phyloP scores from a whole-genome alignment of 2,888 invertebrate genomes.

The Acanthacorydalis orientalis region DNA sequence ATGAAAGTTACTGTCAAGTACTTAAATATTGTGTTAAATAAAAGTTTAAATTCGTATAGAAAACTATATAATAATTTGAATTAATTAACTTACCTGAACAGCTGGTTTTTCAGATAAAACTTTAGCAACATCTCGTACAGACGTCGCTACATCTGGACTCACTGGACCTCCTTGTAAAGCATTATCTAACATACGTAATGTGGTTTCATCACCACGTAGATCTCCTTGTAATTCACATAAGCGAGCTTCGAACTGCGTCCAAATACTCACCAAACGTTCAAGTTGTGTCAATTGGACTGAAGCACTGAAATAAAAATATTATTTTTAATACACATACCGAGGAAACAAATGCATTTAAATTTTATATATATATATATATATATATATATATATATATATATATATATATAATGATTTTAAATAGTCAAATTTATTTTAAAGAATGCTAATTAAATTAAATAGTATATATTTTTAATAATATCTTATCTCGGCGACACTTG shows the following conservation, averaged over 20 bases:
- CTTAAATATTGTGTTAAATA: too few relatives aligned
- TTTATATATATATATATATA: too few relatives aligned
- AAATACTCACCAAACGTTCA: conserved; percentile 51
- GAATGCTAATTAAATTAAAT: too few relatives aligned
- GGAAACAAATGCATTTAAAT: too few relatives aligned
- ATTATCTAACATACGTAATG: conserved; percentile 32
- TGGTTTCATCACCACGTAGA: conserved; percentile 51
- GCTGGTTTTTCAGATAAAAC: conserved; percentile 33
- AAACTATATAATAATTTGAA: too few relatives aligned
- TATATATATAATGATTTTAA: too few relatives aligned
- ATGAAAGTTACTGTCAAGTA: too few relatives aligned
- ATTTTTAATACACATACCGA: not conserved
- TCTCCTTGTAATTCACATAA: conserved; percentile 61
- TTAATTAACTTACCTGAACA: not conserved
- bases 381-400: too few relatives aligned
- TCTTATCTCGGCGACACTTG: too few relatives aligned
- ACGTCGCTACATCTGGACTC: conserved; percentile 32
- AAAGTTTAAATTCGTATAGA: too few relatives aligned
- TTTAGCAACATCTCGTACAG: conserved; percentile 38
- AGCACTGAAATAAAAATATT: not conserved
- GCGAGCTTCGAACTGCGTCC: conserved; percentile 62
- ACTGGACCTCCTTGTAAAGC: conserved; percentile 26
- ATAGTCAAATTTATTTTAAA: too few relatives aligned
- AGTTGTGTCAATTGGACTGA: conserved; percentile 37
- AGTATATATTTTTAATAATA: too few relatives aligned